Base-by-base conservation (phyloP, 2,888 invertebrate species). In the Caenorhabditis plicata region DNA sequence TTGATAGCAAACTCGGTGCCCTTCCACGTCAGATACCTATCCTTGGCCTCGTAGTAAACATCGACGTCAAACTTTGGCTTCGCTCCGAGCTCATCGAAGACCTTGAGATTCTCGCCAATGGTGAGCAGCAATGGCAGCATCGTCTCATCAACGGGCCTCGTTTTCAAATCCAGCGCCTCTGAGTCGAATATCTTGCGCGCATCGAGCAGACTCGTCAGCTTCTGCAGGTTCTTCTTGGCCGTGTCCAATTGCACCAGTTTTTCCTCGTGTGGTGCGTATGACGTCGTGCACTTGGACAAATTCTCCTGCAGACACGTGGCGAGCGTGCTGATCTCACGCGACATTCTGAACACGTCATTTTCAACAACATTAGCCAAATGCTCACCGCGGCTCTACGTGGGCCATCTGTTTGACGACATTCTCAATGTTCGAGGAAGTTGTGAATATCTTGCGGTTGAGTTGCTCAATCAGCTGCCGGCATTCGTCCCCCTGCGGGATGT, bases 1-100 rank as follows among this genome's bases (percentile, higher is more conserved):
- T 62, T 62, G 47, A 62, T 41, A 1, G 48, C 62, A 26, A 62
- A 62, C 22, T 62, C 62, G 2, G 62, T 62, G n/a, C 62, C 62
- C 23, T 62, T 62, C 62, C 62, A 62, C 9, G 62, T 52, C 41
- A 62, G 25, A 43, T 55, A 62, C 5, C 62, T 51, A 44, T 62
- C 62, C 15, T 50, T 55, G 3, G 62, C 52, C 19, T 51, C 44
- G 41, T 62, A 55, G 49, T 51, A 62, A 3, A 48, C 39, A 22
- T 62, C 62, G 2, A 49, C 41, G 20, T 62, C 62, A 42, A 62
- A 62, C 27, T 48, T 55, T 23, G 62, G 62, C 22, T 52, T 52
- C 0, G 62, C 62, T 20, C 62, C 62, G 29, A 56, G 45, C 43
- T 53, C 48, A 35, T 56, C 52, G 4, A 62, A 52, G 27, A 56